phyloP scores from a whole-genome alignment of 2,113 vertebrate genomes.

The Chiloscyllium plagiosum region DNA sequence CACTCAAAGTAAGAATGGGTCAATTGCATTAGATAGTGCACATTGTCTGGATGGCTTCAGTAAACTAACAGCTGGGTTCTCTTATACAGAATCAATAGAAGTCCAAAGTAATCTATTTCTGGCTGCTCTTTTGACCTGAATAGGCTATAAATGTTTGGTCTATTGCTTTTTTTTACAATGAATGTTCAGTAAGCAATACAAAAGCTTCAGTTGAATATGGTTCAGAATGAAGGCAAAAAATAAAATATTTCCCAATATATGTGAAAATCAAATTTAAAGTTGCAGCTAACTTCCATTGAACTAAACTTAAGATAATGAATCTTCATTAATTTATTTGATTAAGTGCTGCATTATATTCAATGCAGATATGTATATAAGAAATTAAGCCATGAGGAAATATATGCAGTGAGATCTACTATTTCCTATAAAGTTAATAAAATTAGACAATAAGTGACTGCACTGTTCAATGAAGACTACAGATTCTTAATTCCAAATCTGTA shows the following conservation, averaged over 20 bases:
- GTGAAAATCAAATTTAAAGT: not conserved
- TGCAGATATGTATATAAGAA: not conserved
- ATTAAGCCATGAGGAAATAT: not conserved
- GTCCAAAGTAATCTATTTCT: conserved; percentile 29
- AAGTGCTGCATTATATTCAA: not conserved
- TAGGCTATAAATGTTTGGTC: conserved; percentile 30
- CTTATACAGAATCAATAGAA: conserved; percentile 29
- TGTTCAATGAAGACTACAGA: not conserved
- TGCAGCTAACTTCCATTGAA: not conserved
- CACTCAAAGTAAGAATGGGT: conserved; percentile 4
- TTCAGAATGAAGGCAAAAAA: conserved; percentile 6
- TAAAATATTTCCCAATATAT: not conserved
- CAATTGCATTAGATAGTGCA: not conserved
- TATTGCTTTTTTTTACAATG: conserved; percentile 23
- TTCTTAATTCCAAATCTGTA: not conserved
- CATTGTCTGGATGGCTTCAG: not conserved
- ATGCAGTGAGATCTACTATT: not conserved
- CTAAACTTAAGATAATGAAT: not conserved
- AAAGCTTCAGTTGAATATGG: not conserved
- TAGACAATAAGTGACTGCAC: not conserved
- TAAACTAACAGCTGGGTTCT: conserved; percentile 32
- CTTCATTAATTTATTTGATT: not conserved
- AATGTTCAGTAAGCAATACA: conserved; percentile 4
- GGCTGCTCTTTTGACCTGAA: conserved; percentile 31
- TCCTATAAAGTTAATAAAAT: not conserved